phyloP scores from a whole-genome alignment of 2,888 invertebrate genomes.

The Stratiomys singularior region DNA sequence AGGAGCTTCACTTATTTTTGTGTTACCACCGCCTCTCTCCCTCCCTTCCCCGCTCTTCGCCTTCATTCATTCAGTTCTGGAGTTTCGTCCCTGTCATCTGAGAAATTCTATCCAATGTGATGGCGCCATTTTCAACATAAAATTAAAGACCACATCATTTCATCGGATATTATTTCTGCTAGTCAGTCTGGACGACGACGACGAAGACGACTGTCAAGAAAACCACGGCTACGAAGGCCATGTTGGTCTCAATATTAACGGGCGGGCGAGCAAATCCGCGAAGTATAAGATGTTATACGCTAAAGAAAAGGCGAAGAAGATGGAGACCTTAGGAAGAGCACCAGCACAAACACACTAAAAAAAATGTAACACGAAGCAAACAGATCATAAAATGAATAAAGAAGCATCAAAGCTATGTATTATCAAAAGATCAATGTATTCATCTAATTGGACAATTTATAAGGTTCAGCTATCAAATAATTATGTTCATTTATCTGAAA shows the following conservation, averaged over 20 bases:
- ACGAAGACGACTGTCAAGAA: too few relatives aligned
- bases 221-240: too few relatives aligned
- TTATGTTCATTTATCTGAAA: conserved; percentile 42
- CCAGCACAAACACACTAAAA: neutral
- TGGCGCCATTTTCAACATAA: conserved; percentile 43
- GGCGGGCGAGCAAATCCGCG: neutral
- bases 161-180: conserved; percentile 26
- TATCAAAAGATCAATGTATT: conserved; percentile 41
- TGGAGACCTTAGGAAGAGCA: neutral
- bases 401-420: conserved; percentile 3
- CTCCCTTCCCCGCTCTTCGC: neutral
- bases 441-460: conserved; percentile 46
- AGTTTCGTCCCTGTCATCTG: conserved; percentile 10
- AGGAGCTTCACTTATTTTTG: conserved; percentile 19
- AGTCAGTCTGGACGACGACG: neutral
- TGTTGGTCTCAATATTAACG: neutral
- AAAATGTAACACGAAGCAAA: conserved; percentile 10
- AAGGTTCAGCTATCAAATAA: conserved; percentile 37
- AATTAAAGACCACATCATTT: conserved; percentile 42
- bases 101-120: conserved; percentile 26
- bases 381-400: conserved; percentile 23
- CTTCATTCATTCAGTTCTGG: too few relatives aligned
- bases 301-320: too few relatives aligned
- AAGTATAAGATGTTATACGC: neutral
- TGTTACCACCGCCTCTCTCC: conserved; percentile 1